Conservation (phyloP, 2,888 invertebrate genomes). For the Leucoma salicis region DNA sequence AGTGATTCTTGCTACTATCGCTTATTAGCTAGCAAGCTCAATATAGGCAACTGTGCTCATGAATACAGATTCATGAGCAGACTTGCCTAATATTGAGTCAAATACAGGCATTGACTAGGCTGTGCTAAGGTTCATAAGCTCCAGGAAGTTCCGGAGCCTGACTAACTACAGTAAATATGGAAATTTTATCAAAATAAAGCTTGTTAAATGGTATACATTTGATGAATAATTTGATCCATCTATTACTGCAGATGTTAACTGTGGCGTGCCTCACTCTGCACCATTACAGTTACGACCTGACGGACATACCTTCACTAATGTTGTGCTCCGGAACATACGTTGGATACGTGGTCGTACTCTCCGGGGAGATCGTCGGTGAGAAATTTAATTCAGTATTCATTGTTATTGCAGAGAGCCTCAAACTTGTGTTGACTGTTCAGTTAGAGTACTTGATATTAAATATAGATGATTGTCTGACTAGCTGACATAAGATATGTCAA, state of each 20-base stretch:
- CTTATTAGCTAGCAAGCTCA: no score
- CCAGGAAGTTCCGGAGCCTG: no score
- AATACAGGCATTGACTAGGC: not conserved
- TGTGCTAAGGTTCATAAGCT: not conserved
- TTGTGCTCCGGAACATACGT: slow-evolving; percentile 72
- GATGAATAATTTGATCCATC: not conserved
- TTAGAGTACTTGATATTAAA: no score
- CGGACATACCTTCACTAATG: slow-evolving; percentile 69
- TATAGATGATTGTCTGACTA: no score
- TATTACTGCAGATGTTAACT: slow-evolving; percentile 54
- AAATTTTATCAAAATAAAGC: not conserved
- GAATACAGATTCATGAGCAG: no score
- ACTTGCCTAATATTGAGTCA: no score
- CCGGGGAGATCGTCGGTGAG: slow-evolving; percentile 72
- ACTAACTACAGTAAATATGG: not conserved
- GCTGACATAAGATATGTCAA: no score
- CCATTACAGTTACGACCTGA: slow-evolving; percentile 72
- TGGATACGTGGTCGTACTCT: slow-evolving; percentile 67
- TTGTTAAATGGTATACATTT: no score
- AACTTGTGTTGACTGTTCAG: no score
- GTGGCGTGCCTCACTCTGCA: slow-evolving; percentile 65
- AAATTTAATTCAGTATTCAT: slow-evolving; percentile 2
- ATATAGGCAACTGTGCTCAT: no score
- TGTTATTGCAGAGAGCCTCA: slow-evolving; percentile 7
- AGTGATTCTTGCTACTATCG: no score